Percentiles rank a stretch among this genome's conserved stretches.
Evolutionary conservation across 2,888 invertebrate genomes (phyloP).

Genomic region (Yponomeuta cagnagella): DNA sequence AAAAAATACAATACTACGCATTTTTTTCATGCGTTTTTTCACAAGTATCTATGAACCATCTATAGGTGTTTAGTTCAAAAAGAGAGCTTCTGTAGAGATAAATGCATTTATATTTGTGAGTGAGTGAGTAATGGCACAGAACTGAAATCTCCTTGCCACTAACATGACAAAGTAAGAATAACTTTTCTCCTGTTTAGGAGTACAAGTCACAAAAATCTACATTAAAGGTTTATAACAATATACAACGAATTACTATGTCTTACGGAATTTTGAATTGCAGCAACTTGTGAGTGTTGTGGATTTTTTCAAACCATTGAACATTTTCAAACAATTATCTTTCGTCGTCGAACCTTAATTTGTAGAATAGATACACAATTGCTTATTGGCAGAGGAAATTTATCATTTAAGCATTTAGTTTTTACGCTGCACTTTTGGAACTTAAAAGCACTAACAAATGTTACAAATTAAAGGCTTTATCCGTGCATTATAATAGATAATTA

Average conservation of each 20-base stretch:
- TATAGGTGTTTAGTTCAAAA: constrained; percentile 9
- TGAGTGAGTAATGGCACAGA: constrained; percentile 9
- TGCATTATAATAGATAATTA: background rate
- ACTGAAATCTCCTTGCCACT: constrained; percentile 13
- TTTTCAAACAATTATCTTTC: too few species aligned
- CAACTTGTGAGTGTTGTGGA: constrained; percentile 21
- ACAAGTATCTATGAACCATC: background rate
- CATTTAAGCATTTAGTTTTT: background rate
- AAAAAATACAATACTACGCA: background rate
- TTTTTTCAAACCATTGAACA: background rate
- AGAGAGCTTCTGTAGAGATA: constrained; percentile 11
- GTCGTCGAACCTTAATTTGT: too few species aligned
- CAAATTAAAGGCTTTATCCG: constrained; percentile 9
- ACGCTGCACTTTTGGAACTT: constrained; percentile 3
- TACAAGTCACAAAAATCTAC: constrained; percentile 11
- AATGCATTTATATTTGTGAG: constrained; percentile 9
- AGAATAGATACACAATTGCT: too few species aligned
- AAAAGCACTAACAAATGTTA: constrained; percentile 5
- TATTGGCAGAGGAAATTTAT: too few species aligned
- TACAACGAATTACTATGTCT: constrained; percentile 32
- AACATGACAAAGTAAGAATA: background rate
- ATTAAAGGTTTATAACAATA: constrained; percentile 8
- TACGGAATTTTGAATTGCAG: constrained; percentile 19
- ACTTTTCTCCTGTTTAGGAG: background rate
- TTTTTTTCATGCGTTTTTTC: background rate